Evolutionary conservation across 2,113 vertebrate genomes (phyloP).

Genomic region (Odobenus rosmarus): DNA sequence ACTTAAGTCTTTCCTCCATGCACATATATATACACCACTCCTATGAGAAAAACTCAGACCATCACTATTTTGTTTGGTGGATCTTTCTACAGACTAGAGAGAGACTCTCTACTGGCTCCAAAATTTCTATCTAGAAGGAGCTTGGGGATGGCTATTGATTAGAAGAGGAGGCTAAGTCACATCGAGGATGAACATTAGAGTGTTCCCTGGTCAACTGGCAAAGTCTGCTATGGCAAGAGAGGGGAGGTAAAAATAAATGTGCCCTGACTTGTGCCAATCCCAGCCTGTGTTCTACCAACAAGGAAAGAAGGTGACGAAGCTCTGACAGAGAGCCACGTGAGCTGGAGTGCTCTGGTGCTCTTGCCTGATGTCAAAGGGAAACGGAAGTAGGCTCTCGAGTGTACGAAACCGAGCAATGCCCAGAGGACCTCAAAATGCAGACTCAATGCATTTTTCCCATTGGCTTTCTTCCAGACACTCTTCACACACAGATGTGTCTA

Average conservation of each 20-base stretch:
- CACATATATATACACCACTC: no score
- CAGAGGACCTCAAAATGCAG: not conserved
- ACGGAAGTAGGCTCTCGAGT: fast-evolving
- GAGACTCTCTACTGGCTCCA: not conserved
- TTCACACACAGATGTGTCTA: conserved; percentile 83
- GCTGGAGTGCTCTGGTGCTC: not conserved
- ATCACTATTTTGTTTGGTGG: not conserved
- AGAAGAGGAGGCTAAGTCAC: not conserved
- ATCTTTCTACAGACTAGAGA: not conserved
- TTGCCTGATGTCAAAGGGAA: fast-evolving
- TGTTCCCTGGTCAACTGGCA: not conserved
- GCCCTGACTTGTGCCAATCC: not conserved
- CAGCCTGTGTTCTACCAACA: not conserved
- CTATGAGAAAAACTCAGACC: not conserved
- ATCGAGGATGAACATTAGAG: not conserved
- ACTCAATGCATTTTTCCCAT: not conserved
- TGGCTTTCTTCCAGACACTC: conserved; percentile 78
- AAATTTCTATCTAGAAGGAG: not conserved
- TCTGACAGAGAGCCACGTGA: fast-evolving
- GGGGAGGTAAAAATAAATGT: fast-evolving
- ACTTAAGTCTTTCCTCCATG: not conserved
- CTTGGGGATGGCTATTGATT: not conserved
- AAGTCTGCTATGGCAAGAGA: not conserved
- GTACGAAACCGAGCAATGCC: fast-evolving
- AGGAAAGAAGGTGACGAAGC: not conserved